Evolutionary conservation across 2,888 invertebrate species (phyloP).

Genomic region (Cactoblastis cactorum): DNA sequence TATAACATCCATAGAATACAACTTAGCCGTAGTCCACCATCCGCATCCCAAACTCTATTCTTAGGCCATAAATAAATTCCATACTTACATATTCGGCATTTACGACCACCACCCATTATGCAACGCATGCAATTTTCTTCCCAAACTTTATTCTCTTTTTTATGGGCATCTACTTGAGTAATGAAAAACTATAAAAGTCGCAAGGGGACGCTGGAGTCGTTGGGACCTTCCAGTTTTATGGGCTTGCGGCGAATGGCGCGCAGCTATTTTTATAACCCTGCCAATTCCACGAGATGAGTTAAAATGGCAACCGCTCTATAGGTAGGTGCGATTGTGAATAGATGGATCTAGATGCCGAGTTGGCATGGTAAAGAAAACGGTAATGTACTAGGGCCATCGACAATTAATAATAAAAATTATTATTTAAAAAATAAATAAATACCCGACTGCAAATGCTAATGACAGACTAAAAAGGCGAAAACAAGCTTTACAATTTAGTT

Average conservation of each 20-base stretch:
- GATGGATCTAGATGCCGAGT: no score
- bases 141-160: slow-evolving; percentile 64
- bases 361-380: no score
- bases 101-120: slow-evolving; percentile 62
- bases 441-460: no score
- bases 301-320: slow-evolving; percentile 54
- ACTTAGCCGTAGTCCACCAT: no score
- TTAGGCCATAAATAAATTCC: slow-evolving; percentile 48
- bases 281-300: slow-evolving; percentile 62
- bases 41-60: slow-evolving; percentile 23
- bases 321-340: slow-evolving; percentile 15
- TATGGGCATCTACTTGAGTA: slow-evolving; percentile 74
- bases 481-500: no score
- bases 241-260: slow-evolving; percentile 54
- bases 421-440: no score
- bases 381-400: no score
- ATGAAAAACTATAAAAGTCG: slow-evolving; percentile 76
- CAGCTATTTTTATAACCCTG: slow-evolving; percentile 61
- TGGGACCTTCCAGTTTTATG: slow-evolving; percentile 69
- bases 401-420: no score
- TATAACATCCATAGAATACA: no score
- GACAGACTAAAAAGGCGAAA: no score
- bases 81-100: slow-evolving; percentile 60
- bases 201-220: slow-evolving; percentile 68
- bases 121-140: slow-evolving; percentile 74